Evolutionary conservation across 2,888 invertebrate species (phyloP), one percentile per base, ranked within the genome.

Genomic region (Plebejus argus): DNA sequence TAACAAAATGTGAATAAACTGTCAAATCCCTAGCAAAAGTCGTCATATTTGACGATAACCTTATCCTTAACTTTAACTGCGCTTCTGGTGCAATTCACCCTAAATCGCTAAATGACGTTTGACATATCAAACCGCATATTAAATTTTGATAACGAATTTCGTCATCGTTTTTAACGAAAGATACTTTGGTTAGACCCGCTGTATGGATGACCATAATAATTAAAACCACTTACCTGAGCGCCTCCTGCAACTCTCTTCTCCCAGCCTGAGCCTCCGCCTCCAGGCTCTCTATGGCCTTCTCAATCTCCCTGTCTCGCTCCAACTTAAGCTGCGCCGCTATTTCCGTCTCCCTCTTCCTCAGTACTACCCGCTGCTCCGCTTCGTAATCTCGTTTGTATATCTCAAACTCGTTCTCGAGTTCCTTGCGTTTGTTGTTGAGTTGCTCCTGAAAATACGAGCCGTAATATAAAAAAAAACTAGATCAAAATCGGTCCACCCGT

Each of bases 261-360:
- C 94, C 95, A 2, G 95, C 94, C 76, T 95, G 95, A 0, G 96
- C 95, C 84, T 97, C 97, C 0, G 93, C 94, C 81, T 96, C 96
- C 85, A 97, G 92, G 78, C 96, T 95, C 82, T 96, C 96, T 76
- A 97, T 96, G 0, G 96, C 96, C 20, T 95, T 90, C 86, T 98
- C 97, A 77, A 97, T 97, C 90, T 97, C 97, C 74, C 95, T 95
- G 88, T 98, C 98, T 78, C 97, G 90, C 85, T 98, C 97, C 76
- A 94, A 94, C 86, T 96, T 95, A 85, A 96, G 96, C 81, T 96
- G 95, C 45, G 97, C 96, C 1, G 96, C 88, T 83, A 98, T 96
- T 82, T 95, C 95, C 78, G 94, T 92, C 88, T 97, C 97, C 84
- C 95, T 96, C 85, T 96, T 96, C 78, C 95, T 95, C 76, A 97